Conservation (phyloP, 2,888 invertebrate genomes). For the Drosophila fungiperda region DNA sequence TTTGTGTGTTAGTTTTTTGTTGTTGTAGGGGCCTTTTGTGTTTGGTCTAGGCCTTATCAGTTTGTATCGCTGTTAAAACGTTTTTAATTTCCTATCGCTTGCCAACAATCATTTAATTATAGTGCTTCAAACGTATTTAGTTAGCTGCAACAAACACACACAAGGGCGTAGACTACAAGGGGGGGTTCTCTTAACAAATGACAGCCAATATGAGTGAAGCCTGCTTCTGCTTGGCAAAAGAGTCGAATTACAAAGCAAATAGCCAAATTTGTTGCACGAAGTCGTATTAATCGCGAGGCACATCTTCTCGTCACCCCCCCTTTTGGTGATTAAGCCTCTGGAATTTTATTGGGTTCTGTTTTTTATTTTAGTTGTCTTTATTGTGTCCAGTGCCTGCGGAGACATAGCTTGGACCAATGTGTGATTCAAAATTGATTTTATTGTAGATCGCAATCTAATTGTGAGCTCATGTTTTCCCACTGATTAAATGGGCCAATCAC, state of each 20-base stretch:
- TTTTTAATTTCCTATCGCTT: conserved; percentile 76
- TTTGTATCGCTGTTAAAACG: conserved; percentile 71
- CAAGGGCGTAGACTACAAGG: conserved; percentile 15
- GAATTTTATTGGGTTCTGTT: neutral
- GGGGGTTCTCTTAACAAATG: neutral
- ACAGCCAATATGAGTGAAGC: neutral
- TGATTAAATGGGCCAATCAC: conserved; percentile 55
- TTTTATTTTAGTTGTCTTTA: conserved; percentile 21
- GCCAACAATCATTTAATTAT: conserved; percentile 76
- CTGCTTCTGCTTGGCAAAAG: neutral
- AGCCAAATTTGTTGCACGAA: conserved; percentile 22
- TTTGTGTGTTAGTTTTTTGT: conserved; percentile 6
- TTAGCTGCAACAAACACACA: conserved; percentile 28
- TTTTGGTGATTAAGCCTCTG: conserved; percentile 26
- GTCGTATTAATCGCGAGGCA: neutral
- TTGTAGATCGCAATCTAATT: conserved; percentile 50
- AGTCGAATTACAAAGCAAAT: neutral
- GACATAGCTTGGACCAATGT: conserved; percentile 30
- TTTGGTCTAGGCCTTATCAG: conserved; percentile 60
- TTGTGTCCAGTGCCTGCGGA: neutral
- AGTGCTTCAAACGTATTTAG: conserved; percentile 59
- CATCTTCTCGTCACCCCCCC: neutral
- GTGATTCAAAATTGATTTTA: conserved; percentile 63
- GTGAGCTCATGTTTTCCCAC: conserved; percentile 65
- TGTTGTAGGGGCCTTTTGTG: conserved; percentile 21